Evolutionary conservation across 2,888 invertebrate species (phyloP).

Genomic region (Dysmachus trigonus): DNA sequence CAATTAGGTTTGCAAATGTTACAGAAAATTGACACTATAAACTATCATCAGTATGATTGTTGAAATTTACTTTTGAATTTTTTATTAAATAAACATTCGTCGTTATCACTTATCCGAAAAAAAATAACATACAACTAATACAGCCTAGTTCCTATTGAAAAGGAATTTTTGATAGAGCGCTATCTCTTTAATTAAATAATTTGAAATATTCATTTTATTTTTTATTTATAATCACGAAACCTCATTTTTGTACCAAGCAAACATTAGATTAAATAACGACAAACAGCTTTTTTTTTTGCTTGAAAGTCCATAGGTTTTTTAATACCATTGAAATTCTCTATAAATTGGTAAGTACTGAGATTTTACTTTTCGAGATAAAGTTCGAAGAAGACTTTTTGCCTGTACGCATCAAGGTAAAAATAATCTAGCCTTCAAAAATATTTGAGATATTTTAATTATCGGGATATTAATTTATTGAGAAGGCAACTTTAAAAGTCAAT

Average conservation of each 20-base stretch:
- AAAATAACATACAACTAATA: too few species aligned
- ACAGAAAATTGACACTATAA: too few species aligned
- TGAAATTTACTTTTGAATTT: too few species aligned
- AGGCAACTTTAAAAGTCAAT: too few species aligned
- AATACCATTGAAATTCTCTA: neutral
- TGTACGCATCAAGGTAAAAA: neutral
- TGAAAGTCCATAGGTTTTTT: neutral
- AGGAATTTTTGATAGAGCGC: too few species aligned
- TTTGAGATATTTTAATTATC: neutral
- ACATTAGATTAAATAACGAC: neutral
- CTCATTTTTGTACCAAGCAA: neutral
- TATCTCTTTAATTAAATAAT: neutral
- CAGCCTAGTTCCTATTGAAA: too few species aligned
- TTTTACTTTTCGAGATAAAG: neutral
- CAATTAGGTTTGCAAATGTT: too few species aligned
- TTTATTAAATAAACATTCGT: too few species aligned
- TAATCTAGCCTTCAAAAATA: neutral
- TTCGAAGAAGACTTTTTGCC: neutral
- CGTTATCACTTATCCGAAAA: too few species aligned
- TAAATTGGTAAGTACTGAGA: neutral
- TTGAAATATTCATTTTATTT: neutral
- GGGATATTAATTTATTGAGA: neutral
- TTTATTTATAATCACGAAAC: neutral
- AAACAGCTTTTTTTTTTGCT: neutral
- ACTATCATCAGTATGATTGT: too few species aligned